phyloP scores from a whole-genome alignment of 2,113 vertebrate genomes.

The Centrocercus urophasianus region DNA sequence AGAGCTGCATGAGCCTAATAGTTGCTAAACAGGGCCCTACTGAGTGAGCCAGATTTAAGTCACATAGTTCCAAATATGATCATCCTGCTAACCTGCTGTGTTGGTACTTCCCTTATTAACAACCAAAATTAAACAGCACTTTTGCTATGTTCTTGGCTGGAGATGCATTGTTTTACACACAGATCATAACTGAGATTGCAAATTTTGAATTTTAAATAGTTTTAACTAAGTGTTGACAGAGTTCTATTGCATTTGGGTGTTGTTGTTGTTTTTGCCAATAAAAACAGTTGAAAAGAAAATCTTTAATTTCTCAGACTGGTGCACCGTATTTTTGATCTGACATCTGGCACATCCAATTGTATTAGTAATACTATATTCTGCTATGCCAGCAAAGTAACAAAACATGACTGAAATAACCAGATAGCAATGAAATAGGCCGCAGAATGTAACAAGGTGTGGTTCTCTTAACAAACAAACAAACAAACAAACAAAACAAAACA shows the following conservation, averaged over 20 bases:
- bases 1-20: neutral
- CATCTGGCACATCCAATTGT: neutral
- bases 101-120: neutral
- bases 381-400: constrained; percentile 35
- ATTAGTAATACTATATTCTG: neutral
- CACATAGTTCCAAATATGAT: neutral
- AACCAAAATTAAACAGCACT: neutral
- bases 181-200: neutral
- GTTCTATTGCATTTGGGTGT: neutral
- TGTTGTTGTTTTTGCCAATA: neutral
- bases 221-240: neutral
- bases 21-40: neutral
- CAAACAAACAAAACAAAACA: too few relatives aligned
- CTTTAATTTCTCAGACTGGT: neutral
- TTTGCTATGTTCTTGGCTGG: neutral
- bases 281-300: neutral
- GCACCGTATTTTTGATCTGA: constrained; percentile 3
- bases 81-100: neutral
- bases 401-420: neutral
- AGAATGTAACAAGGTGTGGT: neutral
- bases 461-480: neutral
- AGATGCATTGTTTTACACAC: neutral
- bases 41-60: neutral
- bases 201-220: neutral
- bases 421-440: neutral